Base-by-base conservation (phyloP, 1,140 invertebrate genomes). In the Tribolium madens region DNA sequence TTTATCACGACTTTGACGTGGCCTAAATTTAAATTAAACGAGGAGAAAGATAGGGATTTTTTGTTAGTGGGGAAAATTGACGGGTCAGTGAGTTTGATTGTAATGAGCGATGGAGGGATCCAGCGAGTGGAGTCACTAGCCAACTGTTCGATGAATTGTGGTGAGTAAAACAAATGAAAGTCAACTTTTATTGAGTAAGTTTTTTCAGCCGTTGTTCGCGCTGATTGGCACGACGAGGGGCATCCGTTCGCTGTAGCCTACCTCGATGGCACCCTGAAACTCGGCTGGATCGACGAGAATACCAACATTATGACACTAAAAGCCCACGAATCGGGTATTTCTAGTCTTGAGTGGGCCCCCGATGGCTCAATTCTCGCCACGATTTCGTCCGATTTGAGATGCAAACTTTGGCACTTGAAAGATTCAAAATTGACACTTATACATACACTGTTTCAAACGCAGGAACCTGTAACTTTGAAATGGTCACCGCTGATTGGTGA, bases 161-260 rank as follows among this genome's bases (percentile, higher is more conserved):
- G 88, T 89, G 81, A 83, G 82, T 79, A 12, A 14, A 4, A 15
- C 31, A 26, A 26, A 4, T 3, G 3, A 5, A 26, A 26, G 3
- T 2, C 21, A 3, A 4, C 6, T 26, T 26, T 26, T 26, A 4
- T 26, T 26, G 18, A n/a, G n/a, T n/a, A n/a, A n/a, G n/a, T n/a
- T 47, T 14, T 84, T 86, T 57, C 81, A 90, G 89, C 88, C 72
- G 89, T 91, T 46, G 87, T 86, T 36, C 83, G 86, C 68, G 85
- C 91, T 18, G 87, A 87, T 21, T 91, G 91, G 90, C 86, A 85
- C 76, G 84, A 89, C 76, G 88, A 90, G 80, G 87, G 90, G 10
- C 85, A 86, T 69, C 84, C 86, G 46, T 90, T 90, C 86, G 88
- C 88, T 15, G 86, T 91, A 4, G 89, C 86, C 6, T 91, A 87